Base-by-base conservation (phyloP, 2,888 invertebrate species). In the Cheilosia impressa region DNA sequence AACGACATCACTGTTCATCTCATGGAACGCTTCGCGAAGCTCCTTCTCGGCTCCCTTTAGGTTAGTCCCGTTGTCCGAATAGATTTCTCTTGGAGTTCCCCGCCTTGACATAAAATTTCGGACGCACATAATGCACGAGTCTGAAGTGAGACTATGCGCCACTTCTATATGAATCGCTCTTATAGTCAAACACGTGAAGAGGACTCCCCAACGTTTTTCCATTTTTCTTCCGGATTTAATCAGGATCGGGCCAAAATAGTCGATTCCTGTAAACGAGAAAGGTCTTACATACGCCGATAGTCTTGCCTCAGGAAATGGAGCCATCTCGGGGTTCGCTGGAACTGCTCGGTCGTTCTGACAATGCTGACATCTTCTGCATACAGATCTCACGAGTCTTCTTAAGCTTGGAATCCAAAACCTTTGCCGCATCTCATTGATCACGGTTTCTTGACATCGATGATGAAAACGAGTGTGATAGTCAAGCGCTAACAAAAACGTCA, bases 11-110 rank as follows among this genome's bases (percentile, higher is more conserved):
- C 5, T 27, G 27, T 27, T 5, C 4, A 27, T 27, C 4, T 5
- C 5, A 5, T 27, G 27, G 3, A 27, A 27, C 4, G 27, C 27
- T 27, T 27, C 27, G 0, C 27, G 27, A 4, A 27, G 5, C 27
- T 27, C 38, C n/a, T 19, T 34, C 24, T 65, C 52, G 1, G 87
- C 81, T 47, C 66, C 82, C 10, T 58, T n/a, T 22, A 83, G 65
- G 24, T 87, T 87, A 9, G 87, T 81, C 2, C 71, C 81, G 31
- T 87, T 87, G 19, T 82, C 73, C 2, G 79, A 79, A 17, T 62
- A 66, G 6, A 83, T 77, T 4, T 34, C 50, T 1, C 17, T 17
- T 0, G 79, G 79, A 3, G 22, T 53, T n/a, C 83, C 82, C n/a
- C 79, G 69, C 2, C 85, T 78, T 10, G 47, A 31, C 3, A 76